A percentile compares a stretch with the other conserved stretches of the same genome.
These are phyloP conservation scores for Alethe castanea DNA, from an alignment of 2,113 vertebrate genomes.

Conservation along the genomic window DNA sequence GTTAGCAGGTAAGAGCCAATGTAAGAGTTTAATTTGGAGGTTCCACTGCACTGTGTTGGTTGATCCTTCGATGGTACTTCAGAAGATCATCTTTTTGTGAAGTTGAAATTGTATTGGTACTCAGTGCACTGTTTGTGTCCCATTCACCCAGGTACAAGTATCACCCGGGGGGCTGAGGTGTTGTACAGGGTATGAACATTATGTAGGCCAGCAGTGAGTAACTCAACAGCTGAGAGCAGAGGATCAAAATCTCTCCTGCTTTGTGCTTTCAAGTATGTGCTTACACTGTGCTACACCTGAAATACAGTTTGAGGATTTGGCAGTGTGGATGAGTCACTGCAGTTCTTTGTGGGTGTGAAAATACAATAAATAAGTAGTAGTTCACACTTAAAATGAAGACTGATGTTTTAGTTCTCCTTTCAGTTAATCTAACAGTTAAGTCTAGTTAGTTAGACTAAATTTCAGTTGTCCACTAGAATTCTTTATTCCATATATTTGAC, in stretches of 20 bases:
- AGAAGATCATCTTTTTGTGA: not conserved
- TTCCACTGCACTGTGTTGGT: not conserved
- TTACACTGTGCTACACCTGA: not conserved
- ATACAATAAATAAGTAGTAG: not conserved
- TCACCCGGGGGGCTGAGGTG: not conserved
- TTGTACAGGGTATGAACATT: not conserved
- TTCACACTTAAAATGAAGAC: not conserved
- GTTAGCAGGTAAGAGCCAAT: not conserved
- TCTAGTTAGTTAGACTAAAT: not conserved
- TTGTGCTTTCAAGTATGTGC: not conserved
- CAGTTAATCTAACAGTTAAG: not conserved
- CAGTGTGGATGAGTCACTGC: not conserved
- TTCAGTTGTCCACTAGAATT: not conserved
- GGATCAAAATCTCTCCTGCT: not conserved
- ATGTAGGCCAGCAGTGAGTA: not conserved
- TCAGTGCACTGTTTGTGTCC: not conserved
- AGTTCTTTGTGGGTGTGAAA: not conserved
- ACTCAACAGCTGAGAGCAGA: not conserved
- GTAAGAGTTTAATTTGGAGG: not conserved
- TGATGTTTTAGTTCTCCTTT: not conserved
- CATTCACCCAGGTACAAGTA: not conserved
- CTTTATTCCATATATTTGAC: not conserved
- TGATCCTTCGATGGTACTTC: not conserved
- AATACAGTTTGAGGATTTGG: not conserved
- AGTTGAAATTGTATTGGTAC: not conserved